Percentiles rank a stretch among this genome's conserved stretches.
These are phyloP conservation scores for Ammodytes marinus DNA, from an alignment of 2,113 vertebrate genomes.

Conservation along the genomic window DNA sequence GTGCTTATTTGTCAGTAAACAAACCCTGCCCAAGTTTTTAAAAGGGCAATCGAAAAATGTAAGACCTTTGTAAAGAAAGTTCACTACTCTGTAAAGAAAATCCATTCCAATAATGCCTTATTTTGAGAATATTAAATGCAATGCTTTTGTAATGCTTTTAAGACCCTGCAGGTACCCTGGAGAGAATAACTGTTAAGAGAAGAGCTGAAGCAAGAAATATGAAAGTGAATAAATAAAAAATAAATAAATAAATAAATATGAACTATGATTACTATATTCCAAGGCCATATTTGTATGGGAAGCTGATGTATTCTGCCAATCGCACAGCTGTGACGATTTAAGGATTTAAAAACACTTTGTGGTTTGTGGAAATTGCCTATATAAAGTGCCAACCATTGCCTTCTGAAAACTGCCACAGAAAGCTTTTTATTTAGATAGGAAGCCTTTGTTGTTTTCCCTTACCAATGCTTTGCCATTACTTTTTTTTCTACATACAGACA, in stretches of 20 bases:
- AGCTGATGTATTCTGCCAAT: constrained; percentile 7
- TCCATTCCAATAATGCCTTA: too few relatives aligned
- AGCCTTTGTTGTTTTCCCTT: background rate
- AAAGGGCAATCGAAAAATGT: too few relatives aligned
- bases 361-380: background rate
- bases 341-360: background rate
- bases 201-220: constrained; percentile 3
- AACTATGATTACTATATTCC: background rate
- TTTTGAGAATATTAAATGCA: too few relatives aligned
- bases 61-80: too few relatives aligned
- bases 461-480: too few relatives aligned
- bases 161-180: too few relatives aligned
- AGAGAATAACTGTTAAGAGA: background rate
- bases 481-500: background rate
- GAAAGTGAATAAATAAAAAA: background rate
- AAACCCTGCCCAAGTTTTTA: too few relatives aligned
- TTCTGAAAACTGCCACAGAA: constrained; percentile 14
- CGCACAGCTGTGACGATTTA: constrained; percentile 5
- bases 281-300: background rate
- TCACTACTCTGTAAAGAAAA: too few relatives aligned
- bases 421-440: constrained; percentile 21
- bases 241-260: background rate
- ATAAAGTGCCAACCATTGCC: background rate
- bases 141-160: too few relatives aligned
- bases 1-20: too few relatives aligned